Evolutionary conservation across 2,113 vertebrate species (phyloP).

Genomic region (Rafetus swinhoei): DNA sequence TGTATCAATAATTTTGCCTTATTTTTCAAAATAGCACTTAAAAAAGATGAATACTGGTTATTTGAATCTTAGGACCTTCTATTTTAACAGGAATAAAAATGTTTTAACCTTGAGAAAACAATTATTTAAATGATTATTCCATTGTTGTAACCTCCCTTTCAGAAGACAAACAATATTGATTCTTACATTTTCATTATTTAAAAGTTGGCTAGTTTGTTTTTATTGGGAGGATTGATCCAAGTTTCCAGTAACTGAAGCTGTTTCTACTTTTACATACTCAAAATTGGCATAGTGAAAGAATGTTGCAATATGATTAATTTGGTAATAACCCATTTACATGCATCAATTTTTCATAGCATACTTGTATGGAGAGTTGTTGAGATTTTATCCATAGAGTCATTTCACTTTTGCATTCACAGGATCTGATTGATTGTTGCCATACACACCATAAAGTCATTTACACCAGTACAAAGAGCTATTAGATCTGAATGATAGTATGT

Average conservation of each 20-base stretch:
- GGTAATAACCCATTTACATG: not conserved
- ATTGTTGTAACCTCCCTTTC: not conserved
- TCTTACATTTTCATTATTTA: not conserved
- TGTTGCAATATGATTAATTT: not conserved
- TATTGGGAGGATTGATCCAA: not conserved
- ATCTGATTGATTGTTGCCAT: not conserved
- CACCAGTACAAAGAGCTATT: not conserved
- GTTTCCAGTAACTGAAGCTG: not conserved
- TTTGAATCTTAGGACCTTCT: not conserved
- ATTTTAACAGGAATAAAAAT: not conserved
- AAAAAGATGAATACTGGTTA: fast-evolving
- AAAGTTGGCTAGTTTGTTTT: not conserved
- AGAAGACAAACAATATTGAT: not conserved
- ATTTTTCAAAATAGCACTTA: not conserved
- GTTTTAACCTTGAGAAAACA: not conserved
- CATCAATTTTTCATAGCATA: not conserved
- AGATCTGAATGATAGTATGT: not conserved
- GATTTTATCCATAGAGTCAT: not conserved
- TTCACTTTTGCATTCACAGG: not conserved
- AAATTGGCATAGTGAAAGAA: not conserved
- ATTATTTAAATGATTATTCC: not conserved
- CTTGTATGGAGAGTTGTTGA: not conserved
- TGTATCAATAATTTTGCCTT: not conserved
- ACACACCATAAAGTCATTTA: not conserved
- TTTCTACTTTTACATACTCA: not conserved